Percentiles rank a stretch among this genome's conserved stretches.
Evolutionary conservation across 2,888 invertebrate species (phyloP).

Genomic region (Apamea epomidion): DNA sequence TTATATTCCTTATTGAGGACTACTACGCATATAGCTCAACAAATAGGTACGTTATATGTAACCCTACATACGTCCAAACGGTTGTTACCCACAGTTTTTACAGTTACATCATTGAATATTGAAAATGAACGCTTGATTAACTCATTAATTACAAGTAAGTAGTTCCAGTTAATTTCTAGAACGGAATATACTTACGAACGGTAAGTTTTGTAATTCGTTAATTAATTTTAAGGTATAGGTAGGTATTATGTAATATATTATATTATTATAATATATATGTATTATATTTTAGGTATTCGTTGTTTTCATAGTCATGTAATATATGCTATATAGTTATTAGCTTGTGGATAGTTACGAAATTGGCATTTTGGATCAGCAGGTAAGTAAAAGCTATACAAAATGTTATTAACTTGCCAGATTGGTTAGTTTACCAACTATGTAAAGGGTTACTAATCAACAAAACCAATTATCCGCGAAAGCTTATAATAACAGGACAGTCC

Average conservation of each 20-base stretch:
- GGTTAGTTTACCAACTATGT: not conserved
- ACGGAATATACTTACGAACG: conserved; percentile 59
- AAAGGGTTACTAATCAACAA: conserved; percentile 2
- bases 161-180: conserved; percentile 72
- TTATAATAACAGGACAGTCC: not conserved
- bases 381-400: not conserved
- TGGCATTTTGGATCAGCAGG: not conserved
- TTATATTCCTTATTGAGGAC: conserved; percentile 5
- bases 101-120: conserved; percentile 71
- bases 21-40: not conserved
- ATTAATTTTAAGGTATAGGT: conserved; percentile 30
- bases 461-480: conserved; percentile 15
- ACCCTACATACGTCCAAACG: conserved; percentile 25
- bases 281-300: not conserved
- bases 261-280: too few relatives aligned
- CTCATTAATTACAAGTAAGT: conserved; percentile 70
- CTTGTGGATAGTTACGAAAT: not conserved
- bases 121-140: conserved; percentile 77
- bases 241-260: too few relatives aligned
- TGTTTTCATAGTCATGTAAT: conserved; percentile 6
- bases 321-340: conserved; percentile 4
- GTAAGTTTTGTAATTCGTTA: conserved; percentile 48
- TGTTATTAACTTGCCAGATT: not conserved
- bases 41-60: not conserved
- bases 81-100: conserved; percentile 45